phyloP scores from a whole-genome alignment of 2,797 vertebrate genomes.

The Cephalopachus bancanus region DNA sequence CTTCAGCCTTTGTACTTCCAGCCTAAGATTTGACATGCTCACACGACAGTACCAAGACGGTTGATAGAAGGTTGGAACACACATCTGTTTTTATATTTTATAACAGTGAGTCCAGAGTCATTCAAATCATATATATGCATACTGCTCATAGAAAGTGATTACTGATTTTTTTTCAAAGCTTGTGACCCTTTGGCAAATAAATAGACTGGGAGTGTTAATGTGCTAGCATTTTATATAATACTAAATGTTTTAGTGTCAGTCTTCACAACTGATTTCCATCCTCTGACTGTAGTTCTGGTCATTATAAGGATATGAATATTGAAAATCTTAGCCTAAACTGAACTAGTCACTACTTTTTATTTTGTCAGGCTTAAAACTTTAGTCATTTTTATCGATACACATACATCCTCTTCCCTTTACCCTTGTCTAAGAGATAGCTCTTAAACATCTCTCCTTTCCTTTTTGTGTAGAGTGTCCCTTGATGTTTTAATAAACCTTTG shows the following conservation, averaged over 20 bases:
- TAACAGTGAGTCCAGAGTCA: neutral
- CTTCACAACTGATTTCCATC: constrained; percentile 31
- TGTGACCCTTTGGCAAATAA: neutral
- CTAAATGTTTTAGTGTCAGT: neutral
- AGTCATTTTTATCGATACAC: neutral
- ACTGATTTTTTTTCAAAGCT: neutral
- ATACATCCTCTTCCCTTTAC: neutral
- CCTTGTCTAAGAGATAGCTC: neutral
- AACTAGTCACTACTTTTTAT: constrained; percentile 33
- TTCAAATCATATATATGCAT: neutral
- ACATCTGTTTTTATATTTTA: constrained; percentile 38
- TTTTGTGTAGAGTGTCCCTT: neutral
- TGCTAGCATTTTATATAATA: constrained; percentile 49
- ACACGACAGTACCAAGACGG: neutral
- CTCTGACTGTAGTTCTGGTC: neutral
- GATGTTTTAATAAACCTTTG: constrained; percentile 9
- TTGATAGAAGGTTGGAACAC: neutral
- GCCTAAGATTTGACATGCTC: constrained; percentile 1
- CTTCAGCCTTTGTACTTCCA: neutral
- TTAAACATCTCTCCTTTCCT: neutral
- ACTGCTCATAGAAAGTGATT: constrained; percentile 23
- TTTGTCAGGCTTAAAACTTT: constrained; percentile 7
- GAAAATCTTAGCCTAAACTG: neutral
- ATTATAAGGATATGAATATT: neutral
- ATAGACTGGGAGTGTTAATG: neutral